Conservation (phyloP, 2,113 vertebrate species). For the Anarhynchus alexandrinus region DNA sequence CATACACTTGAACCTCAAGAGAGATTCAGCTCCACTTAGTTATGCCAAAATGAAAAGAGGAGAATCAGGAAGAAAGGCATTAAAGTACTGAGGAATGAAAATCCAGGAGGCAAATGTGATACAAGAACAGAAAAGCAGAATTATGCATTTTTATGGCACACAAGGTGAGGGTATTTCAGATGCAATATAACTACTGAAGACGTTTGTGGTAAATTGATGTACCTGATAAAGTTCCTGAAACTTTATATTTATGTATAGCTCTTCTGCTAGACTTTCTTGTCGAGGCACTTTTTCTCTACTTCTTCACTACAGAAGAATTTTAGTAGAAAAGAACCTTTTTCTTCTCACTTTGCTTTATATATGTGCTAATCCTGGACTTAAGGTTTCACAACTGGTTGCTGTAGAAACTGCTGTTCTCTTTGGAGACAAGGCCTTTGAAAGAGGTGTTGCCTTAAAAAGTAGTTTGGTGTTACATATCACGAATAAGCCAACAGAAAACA, state of each 20-base stretch:
- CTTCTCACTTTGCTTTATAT: conserved; percentile 5
- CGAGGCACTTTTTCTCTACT: not conserved
- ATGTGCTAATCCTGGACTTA: not conserved
- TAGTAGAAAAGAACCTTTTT: not conserved
- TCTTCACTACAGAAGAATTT: not conserved
- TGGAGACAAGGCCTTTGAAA: not conserved
- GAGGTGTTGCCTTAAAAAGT: not conserved
- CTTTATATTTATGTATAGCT: not conserved
- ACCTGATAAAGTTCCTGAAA: not conserved
- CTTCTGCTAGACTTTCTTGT: not conserved
- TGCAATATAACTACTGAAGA: not conserved
- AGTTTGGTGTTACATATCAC: not conserved
- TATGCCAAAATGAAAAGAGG: not conserved
- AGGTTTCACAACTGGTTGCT: conserved; percentile 4
- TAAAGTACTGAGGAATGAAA: not conserved
- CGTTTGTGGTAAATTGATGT: not conserved
- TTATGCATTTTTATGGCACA: not conserved
- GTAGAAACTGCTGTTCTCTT: not conserved
- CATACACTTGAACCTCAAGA: not conserved
- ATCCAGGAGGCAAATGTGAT: not conserved
- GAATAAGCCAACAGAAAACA: not conserved
- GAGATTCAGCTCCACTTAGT: not conserved
- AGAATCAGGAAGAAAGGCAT: not conserved
- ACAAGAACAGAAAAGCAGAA: not conserved
- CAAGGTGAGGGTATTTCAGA: not conserved